These are phyloP conservation scores for Bombyx mori DNA, from an alignment of 1,140 invertebrate genomes.

Conservation along the genomic window DNA sequence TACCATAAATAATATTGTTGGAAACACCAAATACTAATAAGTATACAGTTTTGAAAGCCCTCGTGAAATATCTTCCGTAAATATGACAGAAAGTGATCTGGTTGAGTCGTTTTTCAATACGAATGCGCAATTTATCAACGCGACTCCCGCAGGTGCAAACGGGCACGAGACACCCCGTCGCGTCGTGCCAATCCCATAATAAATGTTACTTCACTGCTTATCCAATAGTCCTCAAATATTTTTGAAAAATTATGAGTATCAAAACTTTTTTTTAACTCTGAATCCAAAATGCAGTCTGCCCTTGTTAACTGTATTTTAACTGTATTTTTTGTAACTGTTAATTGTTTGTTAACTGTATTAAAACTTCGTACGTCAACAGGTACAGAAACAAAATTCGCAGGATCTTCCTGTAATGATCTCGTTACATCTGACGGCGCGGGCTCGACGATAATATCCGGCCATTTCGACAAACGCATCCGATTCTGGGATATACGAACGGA, in stretches of 20 bases:
- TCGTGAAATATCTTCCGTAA: no score
- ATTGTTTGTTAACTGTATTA: no score
- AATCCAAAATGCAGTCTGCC: not conserved
- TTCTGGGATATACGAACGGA: conserved; percentile 96
- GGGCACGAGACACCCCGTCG: not conserved
- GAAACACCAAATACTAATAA: no score
- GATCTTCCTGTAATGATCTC: conserved; percentile 96
- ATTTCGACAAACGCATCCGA: conserved; percentile 96
- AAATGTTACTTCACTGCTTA: not conserved
- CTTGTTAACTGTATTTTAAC: not conserved
- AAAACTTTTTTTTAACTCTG: not conserved
- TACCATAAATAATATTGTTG: no score
- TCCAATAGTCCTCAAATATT: not conserved
- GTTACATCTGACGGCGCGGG: conserved; percentile 90
- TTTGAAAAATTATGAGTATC: not conserved
- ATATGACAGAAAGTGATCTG: conserved; percentile 3
- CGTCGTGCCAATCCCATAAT: not conserved
- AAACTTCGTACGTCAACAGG: conserved; percentile 69
- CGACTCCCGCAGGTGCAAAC: not conserved
- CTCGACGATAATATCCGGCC: conserved; percentile 95
- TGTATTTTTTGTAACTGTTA: not conserved
- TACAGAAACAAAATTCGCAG: conserved; percentile 96
- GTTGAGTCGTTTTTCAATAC: conserved; percentile 1
- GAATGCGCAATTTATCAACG: conserved; percentile 2
- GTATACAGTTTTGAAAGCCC: no score